Evolutionary conservation across 1,140 invertebrate genomes (phyloP), one percentile per base, ranked within the genome.

Genomic region (Armadillidium nasatum): DNA sequence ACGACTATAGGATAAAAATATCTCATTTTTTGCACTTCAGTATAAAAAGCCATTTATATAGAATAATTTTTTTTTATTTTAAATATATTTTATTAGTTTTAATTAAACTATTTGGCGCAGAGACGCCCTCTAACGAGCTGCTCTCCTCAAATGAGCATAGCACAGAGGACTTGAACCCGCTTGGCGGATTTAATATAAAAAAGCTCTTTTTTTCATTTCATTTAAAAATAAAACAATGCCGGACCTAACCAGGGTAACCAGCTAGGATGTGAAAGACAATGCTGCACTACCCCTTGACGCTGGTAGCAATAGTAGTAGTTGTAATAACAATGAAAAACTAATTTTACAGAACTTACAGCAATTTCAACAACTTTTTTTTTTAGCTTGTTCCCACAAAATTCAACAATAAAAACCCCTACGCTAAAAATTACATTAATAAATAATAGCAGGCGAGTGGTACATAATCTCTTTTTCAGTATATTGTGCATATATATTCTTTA

Each of bases 371-470:
- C 19, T 60, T 60, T 10, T 15, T 9, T 50, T 10, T 15, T 60
- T 60, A 19, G 50, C 50, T 60, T 60, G 50, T 60, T 60, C 50
- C 50, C 50, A 60, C 50, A 60, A 60, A n/a, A 15, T 60, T 60
- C 50, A 60, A 60, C 50, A 60, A 60, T 60, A 15, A 60, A 60
- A 13, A 60, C 50, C 50, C 50, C 19, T 15, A 33, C 6, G 50
- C 50, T 60, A 60, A 60, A 15, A 60, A 60, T 60, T 60, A 19
- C 50, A 15, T 13, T 60, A 15, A 13, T 60, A 13, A 60, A 13
- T 13, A 60, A 60, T 33, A 33, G 50, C 50, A 60, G 50, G 50
- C 11, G 50, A 60, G 7, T 60, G 50, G 19, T 60, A 60, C 11
- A 60, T 15, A 60, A 15, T 15, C 19, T 15, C 50, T 15, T 15